A percentile compares a stretch with the other conserved stretches of the same genome.
Conservation (phyloP, 2,888 invertebrate species). For the Meta bourneti region DNA sequence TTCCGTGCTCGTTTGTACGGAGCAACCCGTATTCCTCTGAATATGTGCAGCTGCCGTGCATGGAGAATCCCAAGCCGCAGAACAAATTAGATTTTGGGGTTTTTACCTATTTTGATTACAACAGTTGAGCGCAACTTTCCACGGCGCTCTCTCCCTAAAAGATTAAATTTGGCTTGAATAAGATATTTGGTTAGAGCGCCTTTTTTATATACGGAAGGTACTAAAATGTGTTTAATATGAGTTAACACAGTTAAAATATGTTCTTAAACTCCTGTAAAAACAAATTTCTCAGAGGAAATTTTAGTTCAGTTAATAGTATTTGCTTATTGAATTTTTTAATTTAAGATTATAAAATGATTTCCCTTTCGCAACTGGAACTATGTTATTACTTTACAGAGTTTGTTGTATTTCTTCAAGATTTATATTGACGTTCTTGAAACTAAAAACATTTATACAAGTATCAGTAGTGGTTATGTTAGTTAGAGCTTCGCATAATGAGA, state of each 20-base stretch:
- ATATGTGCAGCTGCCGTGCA: constrained; percentile 39
- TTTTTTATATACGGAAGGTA: neutral
- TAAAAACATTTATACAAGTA: no score
- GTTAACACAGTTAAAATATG: neutral
- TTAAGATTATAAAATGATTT: no score
- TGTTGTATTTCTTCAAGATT: no score
- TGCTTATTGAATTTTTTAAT: no score
- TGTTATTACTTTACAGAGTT: no score
- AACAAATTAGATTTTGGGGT: constrained; percentile 50
- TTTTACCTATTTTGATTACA: constrained; percentile 54
- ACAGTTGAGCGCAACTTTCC: constrained; percentile 8
- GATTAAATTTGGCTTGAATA: constrained; percentile 34
- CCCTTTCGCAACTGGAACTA: no score
- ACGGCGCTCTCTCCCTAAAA: neutral
- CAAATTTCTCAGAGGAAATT: no score
- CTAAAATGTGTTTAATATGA: neutral
- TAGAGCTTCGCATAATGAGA: no score
- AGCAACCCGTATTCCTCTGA: constrained; percentile 40
- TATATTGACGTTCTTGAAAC: no score
- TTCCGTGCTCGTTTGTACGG: constrained; percentile 42
- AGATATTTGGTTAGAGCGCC: neutral
- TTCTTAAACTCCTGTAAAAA: no score
- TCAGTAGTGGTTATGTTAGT: no score
- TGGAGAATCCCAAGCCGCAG: constrained; percentile 18
- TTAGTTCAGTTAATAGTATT: no score